Percentiles rank a stretch among this genome's conserved stretches.
Conservation (phyloP, 1,140 invertebrate genomes). For the Acromyrmex echinatior region DNA sequence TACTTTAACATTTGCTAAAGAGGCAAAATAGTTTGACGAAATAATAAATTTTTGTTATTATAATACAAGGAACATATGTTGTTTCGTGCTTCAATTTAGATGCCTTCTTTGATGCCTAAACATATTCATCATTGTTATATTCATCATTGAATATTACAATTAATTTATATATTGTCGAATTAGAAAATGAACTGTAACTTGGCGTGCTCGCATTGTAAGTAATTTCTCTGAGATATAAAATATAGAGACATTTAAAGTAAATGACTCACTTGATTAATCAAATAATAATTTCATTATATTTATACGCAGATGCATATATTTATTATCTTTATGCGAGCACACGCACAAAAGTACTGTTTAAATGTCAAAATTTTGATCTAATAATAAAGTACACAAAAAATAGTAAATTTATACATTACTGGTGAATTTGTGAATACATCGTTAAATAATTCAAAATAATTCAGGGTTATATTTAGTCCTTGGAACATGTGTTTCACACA, state of each 20-base stretch:
- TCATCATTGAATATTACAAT: neutral
- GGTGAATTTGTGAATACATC: neutral
- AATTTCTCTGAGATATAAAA: neutral
- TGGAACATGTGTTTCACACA: constrained; percentile 68
- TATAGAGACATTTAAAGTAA: neutral
- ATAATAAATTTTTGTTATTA: neutral
- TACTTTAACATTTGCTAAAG: too few relatives aligned
- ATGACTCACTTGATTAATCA: neutral
- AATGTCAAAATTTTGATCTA: neutral
- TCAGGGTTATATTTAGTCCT: constrained; percentile 17
- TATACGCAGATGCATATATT: too few relatives aligned
- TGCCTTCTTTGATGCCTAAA: neutral
- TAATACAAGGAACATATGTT: neutral
- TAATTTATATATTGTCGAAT: neutral
- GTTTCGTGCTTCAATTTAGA: neutral
- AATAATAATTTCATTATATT: neutral
- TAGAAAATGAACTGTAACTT: neutral
- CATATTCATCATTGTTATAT: too few relatives aligned
- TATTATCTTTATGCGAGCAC: neutral
- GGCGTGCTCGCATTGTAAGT: neutral
- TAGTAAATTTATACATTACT: neutral
- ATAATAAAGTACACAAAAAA: neutral
- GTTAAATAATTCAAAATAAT: constrained; percentile 65
- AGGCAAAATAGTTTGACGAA: too few relatives aligned
- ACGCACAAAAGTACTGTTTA: neutral